Conservation (phyloP, 1,140 invertebrate species). For the Aphis craccivora region DNA sequence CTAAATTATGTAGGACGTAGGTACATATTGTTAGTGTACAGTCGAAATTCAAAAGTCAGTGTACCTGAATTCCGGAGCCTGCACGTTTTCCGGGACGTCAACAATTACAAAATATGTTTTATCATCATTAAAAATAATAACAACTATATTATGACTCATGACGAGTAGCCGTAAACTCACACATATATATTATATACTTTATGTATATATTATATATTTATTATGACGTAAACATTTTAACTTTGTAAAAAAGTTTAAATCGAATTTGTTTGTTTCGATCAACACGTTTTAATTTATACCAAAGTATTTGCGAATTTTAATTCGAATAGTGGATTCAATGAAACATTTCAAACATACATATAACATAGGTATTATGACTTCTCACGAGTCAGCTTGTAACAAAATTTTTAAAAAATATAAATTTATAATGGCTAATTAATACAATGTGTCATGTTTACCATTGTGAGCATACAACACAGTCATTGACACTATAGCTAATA, state of each 20-base stretch:
- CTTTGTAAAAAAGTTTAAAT: not conserved
- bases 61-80: slow-evolving; percentile 33
- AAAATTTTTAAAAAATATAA: not conserved
- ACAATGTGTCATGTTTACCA: not conserved
- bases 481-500: not conserved
- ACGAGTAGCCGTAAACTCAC: not conserved
- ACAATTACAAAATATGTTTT: slow-evolving; percentile 40
- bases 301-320: not conserved
- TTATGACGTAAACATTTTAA: not conserved
- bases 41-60: not conserved
- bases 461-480: not conserved
- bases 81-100: slow-evolving; percentile 11
- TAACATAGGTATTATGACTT: not conserved
- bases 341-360: not conserved
- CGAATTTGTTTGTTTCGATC: not conserved
- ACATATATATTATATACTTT: no score
- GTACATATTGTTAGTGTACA: not conserved
- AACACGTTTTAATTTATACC: not conserved
- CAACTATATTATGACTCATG: not conserved
- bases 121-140: slow-evolving; percentile 37
- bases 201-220: not conserved
- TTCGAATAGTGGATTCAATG: not conserved
- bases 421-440: not conserved
- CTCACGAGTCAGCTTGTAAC: not conserved
- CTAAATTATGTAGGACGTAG: no score